These are phyloP conservation scores for Rhopalosiphum padi DNA, from an alignment of 1,140 invertebrate genomes.

Conservation along the genomic window DNA sequence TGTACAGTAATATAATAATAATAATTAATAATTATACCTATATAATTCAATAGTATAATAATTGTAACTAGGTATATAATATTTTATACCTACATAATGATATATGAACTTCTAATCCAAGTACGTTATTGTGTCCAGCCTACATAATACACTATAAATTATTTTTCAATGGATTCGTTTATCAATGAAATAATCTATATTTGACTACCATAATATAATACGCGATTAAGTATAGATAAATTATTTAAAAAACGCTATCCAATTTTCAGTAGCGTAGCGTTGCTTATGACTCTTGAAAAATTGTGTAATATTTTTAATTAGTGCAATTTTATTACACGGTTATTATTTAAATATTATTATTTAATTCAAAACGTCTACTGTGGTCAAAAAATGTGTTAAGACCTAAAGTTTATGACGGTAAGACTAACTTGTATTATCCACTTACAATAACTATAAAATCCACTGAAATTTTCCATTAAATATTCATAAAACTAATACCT, in stretches of 20 bases:
- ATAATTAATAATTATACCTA: not conserved
- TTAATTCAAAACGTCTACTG: not conserved
- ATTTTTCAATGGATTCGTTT: not conserved
- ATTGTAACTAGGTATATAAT: not conserved
- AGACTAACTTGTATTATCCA: not conserved
- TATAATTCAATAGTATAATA: not conserved
- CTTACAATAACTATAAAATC: not conserved
- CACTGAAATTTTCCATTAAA: not conserved
- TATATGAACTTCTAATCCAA: not conserved
- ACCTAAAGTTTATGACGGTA: not conserved
- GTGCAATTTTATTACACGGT: not conserved
- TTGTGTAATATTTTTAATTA: not conserved
- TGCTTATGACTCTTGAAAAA: not conserved
- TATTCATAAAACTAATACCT: not conserved
- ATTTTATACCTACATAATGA: not conserved
- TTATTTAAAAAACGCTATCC: not conserved
- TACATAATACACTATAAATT: not conserved
- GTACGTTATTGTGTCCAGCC: not conserved
- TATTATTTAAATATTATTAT: not conserved
- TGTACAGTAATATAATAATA: not conserved
- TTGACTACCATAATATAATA: not conserved
- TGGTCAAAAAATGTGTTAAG: too few relatives aligned
- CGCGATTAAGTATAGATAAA: not conserved
- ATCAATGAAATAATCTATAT: not conserved
- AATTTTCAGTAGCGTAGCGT: not conserved